phyloP scores from a whole-genome alignment of 2,888 invertebrate genomes.

The Napeogenes sylphis region DNA sequence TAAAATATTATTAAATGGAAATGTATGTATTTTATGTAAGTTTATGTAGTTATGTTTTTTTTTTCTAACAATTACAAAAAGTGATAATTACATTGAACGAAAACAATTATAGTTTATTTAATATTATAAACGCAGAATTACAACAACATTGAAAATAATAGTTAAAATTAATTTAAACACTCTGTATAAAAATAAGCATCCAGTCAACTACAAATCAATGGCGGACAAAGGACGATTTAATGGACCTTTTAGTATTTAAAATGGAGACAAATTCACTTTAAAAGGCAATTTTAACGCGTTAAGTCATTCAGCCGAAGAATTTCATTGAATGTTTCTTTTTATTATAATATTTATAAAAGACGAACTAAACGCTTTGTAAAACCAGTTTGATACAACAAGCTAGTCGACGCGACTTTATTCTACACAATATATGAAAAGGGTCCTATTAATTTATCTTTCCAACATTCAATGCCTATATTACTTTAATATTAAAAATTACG shows the following conservation, averaged over 20 bases:
- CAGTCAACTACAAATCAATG: constrained; percentile 64
- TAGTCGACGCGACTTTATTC: background rate
- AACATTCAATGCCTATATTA: background rate
- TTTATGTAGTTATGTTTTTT: too few species aligned
- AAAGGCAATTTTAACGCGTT: constrained; percentile 54
- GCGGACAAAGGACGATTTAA: constrained; percentile 61
- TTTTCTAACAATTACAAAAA: too few species aligned
- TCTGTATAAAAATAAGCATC: constrained; percentile 44
- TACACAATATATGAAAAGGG: background rate
- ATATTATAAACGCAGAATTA: too few species aligned
- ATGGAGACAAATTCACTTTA: constrained; percentile 71
- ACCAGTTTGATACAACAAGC: background rate
- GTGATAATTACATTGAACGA: too few species aligned
- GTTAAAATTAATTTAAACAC: constrained; percentile 35
- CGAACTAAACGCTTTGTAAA: constrained; percentile 12
- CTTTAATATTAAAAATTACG: too few species aligned
- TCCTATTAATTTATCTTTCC: background rate
- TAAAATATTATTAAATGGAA: too few species aligned
- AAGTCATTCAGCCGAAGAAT: constrained; percentile 45
- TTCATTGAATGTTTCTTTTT: constrained; percentile 31
- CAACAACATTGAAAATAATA: too few species aligned
- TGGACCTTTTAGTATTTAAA: constrained; percentile 66
- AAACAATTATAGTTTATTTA: too few species aligned
- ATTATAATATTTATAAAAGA: constrained; percentile 26
- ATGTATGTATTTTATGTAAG: too few species aligned